Evolutionary conservation across 1,140 invertebrate species (phyloP).

Genomic region (Whitmania pigra): DNA sequence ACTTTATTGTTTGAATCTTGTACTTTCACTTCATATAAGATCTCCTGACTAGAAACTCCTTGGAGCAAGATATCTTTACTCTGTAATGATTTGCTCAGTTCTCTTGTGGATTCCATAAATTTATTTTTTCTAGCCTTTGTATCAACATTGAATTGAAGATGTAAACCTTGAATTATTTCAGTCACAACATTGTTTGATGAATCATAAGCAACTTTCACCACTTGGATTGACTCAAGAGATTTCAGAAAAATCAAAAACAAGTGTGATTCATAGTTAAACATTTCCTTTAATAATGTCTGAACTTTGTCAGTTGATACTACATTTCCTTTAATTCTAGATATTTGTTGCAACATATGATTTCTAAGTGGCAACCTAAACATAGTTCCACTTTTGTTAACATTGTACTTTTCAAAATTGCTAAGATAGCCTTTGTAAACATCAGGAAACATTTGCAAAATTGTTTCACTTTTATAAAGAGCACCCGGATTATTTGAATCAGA

Average conservation of each 20-base stretch:
- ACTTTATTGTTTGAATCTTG: background rate
- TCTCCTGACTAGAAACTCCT: background rate
- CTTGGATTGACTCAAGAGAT: constrained; percentile 4
- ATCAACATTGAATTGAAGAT: background rate
- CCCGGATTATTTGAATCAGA: constrained; percentile 29
- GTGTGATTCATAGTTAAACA: background rate
- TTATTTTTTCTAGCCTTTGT: background rate
- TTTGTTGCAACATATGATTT: constrained; percentile 14
- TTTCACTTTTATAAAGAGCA: constrained; percentile 27
- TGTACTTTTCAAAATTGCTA: constrained; percentile 12
- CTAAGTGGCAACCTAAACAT: constrained; percentile 24
- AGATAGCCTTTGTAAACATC: constrained; percentile 29
- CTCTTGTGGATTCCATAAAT: background rate
- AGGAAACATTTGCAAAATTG: constrained; percentile 26
- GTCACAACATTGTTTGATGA: background rate
- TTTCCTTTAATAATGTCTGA: constrained; percentile 23
- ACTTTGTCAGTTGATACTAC: constrained; percentile 23
- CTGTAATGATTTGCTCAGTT: background rate
- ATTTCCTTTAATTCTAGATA: constrained; percentile 27
- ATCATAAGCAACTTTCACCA: background rate
- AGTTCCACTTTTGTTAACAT: constrained; percentile 16
- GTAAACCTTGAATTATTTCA: background rate
- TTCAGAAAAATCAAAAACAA: constrained; percentile 6
- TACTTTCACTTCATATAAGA: constrained; percentile 9
- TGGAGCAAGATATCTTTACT: constrained; percentile 1